Evolutionary conservation across 37 sponge, comb jelly and placozoan species (phyloP), one percentile per base, ranked within the genome.

Genomic region (Trichoplax adhaerens): DNA sequence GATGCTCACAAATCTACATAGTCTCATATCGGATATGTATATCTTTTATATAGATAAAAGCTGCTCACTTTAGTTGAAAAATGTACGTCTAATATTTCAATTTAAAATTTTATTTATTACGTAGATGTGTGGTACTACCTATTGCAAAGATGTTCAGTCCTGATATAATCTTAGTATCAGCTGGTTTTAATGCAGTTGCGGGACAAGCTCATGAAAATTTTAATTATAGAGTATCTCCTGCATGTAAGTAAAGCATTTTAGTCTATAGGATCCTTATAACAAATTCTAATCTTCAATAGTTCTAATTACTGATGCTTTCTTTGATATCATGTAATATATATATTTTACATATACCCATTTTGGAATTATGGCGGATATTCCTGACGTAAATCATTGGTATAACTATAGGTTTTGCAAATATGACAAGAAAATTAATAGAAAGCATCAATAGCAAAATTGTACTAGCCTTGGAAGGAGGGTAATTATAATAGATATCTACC

Each of bases 381-480:
- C 29, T 29, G 29, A 29, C 29, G 29, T 29, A 29, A 29, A 29
- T 29, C 29, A 29, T 29, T 29, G 29, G 29, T 29, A 29, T 29
- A 29, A 29, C 29, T 29, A n/a, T 66, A 86, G 87, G 87, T 69
- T 93, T 74, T 70, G 89, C 80, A 52, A 79, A 78, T 71, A 76
- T 93, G 68, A 93, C 94, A 29, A 58, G 80, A 2, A 70, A 86
- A 75, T 80, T 93, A 67, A 88, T 88, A 82, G 74, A 66, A 52
- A 81, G 83, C n/a, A 80, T 83, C 2, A 75, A 74, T 73, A 89
- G 94, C 29, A 65, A 78, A 65, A 85, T 93, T 53, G 85, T 86
- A 55, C 56, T 93, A 68, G 94, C 94, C 2, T 73, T 93, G 79
- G 94, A 93, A 74, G 94, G 94, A 65, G 94, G 94, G 83, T 88